Evolutionary conservation across 1,140 invertebrate genomes (phyloP).

Genomic region (Camponotus floridanus): DNA sequence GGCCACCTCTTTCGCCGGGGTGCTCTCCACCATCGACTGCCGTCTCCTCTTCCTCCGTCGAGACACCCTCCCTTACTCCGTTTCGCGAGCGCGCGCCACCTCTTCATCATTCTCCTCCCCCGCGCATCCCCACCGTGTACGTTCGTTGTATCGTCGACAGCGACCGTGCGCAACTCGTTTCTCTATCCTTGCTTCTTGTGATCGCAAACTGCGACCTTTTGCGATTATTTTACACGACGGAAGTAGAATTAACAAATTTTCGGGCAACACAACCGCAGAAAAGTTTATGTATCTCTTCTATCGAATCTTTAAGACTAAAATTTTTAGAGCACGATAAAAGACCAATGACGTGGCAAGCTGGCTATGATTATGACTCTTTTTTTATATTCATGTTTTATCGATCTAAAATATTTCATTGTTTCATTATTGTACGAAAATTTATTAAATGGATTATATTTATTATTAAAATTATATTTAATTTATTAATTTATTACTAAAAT

Average conservation of each 20-base stretch:
- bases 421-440: neutral
- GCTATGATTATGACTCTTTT: too few species aligned
- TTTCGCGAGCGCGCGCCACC: constrained; percentile 65
- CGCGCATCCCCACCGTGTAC: constrained; percentile 45
- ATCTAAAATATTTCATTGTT: too few species aligned
- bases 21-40: constrained; percentile 37
- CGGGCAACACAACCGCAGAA: too few species aligned
- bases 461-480: too few species aligned
- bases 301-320: too few species aligned
- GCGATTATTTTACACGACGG: constrained; percentile 30
- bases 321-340: neutral
- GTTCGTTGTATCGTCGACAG: constrained; percentile 68
- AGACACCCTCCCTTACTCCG: constrained; percentile 66
- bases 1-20: constrained; percentile 54
- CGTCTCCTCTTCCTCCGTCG: constrained; percentile 64
- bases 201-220: constrained; percentile 10
- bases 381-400: neutral
- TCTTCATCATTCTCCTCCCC: constrained; percentile 72
- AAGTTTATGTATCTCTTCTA: too few species aligned
- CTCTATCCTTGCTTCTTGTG: constrained; percentile 57
- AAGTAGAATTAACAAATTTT: neutral
- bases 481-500: too few species aligned
- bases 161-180: constrained; percentile 65
- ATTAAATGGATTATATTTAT: neutral
- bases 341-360: too few species aligned